phyloP scores from a whole-genome alignment of 2,888 invertebrate genomes.

The Plebejus argus region DNA sequence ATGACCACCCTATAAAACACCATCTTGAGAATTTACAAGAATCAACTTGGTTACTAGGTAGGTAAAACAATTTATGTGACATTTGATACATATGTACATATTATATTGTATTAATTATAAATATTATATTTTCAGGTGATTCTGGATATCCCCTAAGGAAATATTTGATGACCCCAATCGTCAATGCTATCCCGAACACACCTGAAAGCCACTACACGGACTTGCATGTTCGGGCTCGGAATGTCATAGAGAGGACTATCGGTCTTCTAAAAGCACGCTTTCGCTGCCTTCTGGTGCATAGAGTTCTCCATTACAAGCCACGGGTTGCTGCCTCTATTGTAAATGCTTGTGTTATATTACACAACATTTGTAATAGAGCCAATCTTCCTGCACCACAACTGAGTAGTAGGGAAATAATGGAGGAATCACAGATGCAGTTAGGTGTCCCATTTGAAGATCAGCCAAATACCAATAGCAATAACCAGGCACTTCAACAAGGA shows the following conservation, averaged over 20 bases:
- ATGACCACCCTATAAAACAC: no score
- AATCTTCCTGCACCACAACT: background rate
- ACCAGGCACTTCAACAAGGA: background rate
- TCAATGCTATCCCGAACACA: constrained; percentile 28
- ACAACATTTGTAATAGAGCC: constrained; percentile 36
- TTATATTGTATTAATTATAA: background rate
- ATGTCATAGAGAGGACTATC: constrained; percentile 37
- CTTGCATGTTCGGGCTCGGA: constrained; percentile 30
- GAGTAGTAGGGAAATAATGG: no score
- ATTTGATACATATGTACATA: background rate
- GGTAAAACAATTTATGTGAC: background rate
- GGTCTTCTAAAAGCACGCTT: constrained; percentile 40
- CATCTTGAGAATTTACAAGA: background rate
- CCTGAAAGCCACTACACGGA: constrained; percentile 34
- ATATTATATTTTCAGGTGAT: constrained; percentile 33
- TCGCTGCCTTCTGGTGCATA: constrained; percentile 38
- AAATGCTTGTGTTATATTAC: constrained; percentile 39
- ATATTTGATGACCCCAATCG: constrained; percentile 34
- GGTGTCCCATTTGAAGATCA: no score
- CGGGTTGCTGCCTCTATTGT: constrained; percentile 37
- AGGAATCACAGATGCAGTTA: no score
- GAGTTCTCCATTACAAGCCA: constrained; percentile 36
- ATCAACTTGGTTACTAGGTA: background rate
- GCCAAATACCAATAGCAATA: no score
- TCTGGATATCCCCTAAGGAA: constrained; percentile 34